These are phyloP conservation scores for Temnothorax curvispinosus DNA, from an alignment of 1,140 invertebrate species.

Conservation along the genomic window DNA sequence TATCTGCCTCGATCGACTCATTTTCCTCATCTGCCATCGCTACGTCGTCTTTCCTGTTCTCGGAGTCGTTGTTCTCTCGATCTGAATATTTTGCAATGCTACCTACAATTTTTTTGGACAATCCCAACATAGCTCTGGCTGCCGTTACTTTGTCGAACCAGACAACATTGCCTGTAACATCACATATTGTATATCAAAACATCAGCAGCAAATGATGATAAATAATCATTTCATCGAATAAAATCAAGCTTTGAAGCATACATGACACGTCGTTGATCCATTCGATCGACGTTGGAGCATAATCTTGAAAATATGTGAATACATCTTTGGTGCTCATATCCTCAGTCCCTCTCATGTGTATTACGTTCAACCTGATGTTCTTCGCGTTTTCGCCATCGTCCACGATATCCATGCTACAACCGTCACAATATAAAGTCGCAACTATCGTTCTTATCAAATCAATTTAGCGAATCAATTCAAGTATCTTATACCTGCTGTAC, in stretches of 20 bases:
- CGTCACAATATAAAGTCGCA: slow-evolving; percentile 21
- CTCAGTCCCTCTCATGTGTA: slow-evolving; percentile 91
- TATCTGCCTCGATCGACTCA: slow-evolving; percentile 52
- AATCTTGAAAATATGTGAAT: slow-evolving; percentile 92
- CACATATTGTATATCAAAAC: neutral
- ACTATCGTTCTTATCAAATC: neutral
- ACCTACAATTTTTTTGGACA: slow-evolving; percentile 86
- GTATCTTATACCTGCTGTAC: slow-evolving; percentile 86
- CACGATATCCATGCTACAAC: slow-evolving; percentile 88
- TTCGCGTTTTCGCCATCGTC: slow-evolving; percentile 86
- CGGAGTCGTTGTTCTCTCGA: slow-evolving; percentile 30
- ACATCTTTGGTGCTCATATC: slow-evolving; percentile 92
- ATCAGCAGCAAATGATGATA: neutral
- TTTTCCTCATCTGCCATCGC: slow-evolving; percentile 68
- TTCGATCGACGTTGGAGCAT: slow-evolving; percentile 90
- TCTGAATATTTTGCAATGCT: slow-evolving; percentile 31
- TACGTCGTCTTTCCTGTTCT: slow-evolving; percentile 38
- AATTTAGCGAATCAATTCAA: neutral
- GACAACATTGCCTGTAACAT: slow-evolving; percentile 89
- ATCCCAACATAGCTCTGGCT: slow-evolving; percentile 89
- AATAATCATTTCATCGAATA: neutral
- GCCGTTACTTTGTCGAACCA: slow-evolving; percentile 91
- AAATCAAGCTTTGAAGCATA: slow-evolving; percentile 79
- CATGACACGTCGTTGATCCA: slow-evolving; percentile 93
- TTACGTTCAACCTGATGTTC: slow-evolving; percentile 89